Percentiles rank a stretch among this genome's conserved stretches.
Conservation (phyloP, 2,113 vertebrate species). For the Rhineura floridana region DNA sequence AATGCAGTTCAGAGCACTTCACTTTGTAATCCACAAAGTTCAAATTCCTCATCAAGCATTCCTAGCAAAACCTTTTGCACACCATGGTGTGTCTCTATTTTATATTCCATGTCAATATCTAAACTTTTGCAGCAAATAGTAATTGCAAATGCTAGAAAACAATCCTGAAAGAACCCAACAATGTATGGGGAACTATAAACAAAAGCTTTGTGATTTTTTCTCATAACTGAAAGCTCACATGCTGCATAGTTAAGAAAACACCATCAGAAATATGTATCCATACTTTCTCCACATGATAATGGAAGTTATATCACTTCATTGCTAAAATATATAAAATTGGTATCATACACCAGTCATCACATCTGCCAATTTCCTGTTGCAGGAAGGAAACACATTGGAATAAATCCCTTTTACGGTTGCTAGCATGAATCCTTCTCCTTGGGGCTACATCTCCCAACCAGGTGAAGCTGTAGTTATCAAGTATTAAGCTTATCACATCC, state of each 20-base stretch:
- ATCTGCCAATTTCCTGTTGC: neutral
- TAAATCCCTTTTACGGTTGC: neutral
- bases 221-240: neutral
- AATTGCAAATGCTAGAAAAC: neutral
- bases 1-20: too few relatives aligned
- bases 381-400: neutral
- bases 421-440: neutral
- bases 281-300: neutral
- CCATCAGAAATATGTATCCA: neutral
- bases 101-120: neutral
- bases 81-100: neutral
- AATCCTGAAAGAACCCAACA: neutral
- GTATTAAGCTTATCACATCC: slow-evolving; percentile 1
- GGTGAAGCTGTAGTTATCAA: neutral
- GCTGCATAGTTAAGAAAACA: neutral
- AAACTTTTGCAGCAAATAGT: neutral
- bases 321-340: neutral
- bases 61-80: neutral
- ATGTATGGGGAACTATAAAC: neutral
- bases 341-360: neutral
- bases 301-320: neutral
- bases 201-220: neutral
- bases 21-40: neutral
- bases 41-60: neutral
- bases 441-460: neutral